A percentile compares a stretch with the other conserved stretches of the same genome.
Conservation (phyloP, 2,888 invertebrate species). For the Drosophila gaucha region DNA sequence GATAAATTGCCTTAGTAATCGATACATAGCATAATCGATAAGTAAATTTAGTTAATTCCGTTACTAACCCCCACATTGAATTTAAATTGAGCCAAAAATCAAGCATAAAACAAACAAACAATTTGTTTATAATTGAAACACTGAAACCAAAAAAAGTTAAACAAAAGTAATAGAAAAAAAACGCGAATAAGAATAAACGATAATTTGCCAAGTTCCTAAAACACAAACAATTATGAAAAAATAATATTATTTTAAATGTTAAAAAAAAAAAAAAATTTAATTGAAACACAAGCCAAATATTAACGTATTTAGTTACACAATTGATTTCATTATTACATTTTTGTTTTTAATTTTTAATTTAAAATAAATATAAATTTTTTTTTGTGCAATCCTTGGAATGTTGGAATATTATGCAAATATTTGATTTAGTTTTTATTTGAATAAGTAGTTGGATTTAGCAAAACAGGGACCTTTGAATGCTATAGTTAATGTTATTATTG, state of each 20-base stretch:
- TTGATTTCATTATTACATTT: constrained; percentile 4
- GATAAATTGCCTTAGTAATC: constrained; percentile 20
- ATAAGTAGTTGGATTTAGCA: constrained; percentile 28
- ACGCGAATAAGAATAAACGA: constrained; percentile 4
- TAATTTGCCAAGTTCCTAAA: constrained; percentile 48
- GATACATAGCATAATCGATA: constrained; percentile 18
- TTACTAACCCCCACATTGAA: constrained; percentile 19
- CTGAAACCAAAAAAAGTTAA: constrained; percentile 42
- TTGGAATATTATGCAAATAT: constrained; percentile 38
- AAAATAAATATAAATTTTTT: constrained; percentile 11
- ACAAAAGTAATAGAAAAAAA: constrained; percentile 13
- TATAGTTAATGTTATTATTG: constrained; percentile 6
- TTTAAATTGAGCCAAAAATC: constrained; percentile 31
- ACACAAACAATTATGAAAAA: constrained; percentile 32
- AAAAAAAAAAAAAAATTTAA: constrained; percentile 19
- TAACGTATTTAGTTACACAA: constrained; percentile 41
- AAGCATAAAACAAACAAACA: constrained; percentile 2
- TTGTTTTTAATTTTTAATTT: background rate
- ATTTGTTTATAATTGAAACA: constrained; percentile 44
- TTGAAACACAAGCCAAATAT: constrained; percentile 61
- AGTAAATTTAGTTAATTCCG: constrained; percentile 1
- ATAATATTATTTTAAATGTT: constrained; percentile 19
- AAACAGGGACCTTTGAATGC: constrained; percentile 21
- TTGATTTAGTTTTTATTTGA: constrained; percentile 12
- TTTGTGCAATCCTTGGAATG: constrained; percentile 40